Base-by-base conservation (phyloP, 2,113 vertebrate species). In the Phalacrocorax carbo region DNA sequence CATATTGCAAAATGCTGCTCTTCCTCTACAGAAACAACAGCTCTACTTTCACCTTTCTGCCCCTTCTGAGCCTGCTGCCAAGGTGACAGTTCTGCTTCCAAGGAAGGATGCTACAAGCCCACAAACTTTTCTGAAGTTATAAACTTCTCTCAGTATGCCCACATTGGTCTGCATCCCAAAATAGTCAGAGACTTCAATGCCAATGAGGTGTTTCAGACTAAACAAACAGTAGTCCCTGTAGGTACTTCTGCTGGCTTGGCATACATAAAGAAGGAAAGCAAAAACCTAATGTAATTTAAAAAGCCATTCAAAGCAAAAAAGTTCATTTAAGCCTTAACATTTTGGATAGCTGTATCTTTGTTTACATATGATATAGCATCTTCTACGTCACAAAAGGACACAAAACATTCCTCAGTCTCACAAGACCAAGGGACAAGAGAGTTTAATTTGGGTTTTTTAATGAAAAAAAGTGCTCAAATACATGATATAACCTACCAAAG, bases 71-170 rank as follows among this genome's bases (percentile, higher is more conserved):
- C 48, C 68, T 49, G 61, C 72, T 68, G 51, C 42, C 77, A 64
- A 90, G 80, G 89, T 32, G 29, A 60, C 22, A 48, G 38, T 27
- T 85, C 65, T 57, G 60, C 36, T 49, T 76, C 79, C 79, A 40
- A 4, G 5, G 29, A 64, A 61, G 49, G 51, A 77, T 0, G 0
- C 20, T 23, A 55, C 2, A 0, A 44, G 64, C 15, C 30, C 54
- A 54, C n/a, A 26, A 71, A 69, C 61, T 64, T 58, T n/a, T 51
- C 80, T 30, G 4, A 46, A 42, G 34, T 20, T 44, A 10, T 16
- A 46, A 78, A 73, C 64, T 32, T 29, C 29, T 58, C 13, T 58
- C 68, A 6, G 23, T 5, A 6, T 13, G 38, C 32, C 27, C 61
- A 64, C 21, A 0, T 11, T 3, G 1, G 27, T 40, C 55, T 75